These are phyloP conservation scores for Lutraria rhynchaena DNA, from an alignment of 1,140 invertebrate genomes.

Conservation along the genomic window DNA sequence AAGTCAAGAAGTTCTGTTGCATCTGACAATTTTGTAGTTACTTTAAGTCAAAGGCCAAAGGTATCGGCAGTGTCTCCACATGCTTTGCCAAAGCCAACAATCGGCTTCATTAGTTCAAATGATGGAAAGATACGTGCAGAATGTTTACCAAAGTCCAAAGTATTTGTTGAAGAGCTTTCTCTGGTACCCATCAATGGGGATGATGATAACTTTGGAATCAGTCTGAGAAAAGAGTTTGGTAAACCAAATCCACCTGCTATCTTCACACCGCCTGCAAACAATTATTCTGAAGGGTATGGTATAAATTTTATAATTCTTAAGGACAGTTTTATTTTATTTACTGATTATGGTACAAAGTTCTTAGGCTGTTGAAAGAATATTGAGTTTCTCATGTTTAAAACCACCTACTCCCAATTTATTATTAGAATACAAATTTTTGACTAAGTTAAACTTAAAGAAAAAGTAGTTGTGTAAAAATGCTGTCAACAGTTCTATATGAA, in stretches of 20 bases:
- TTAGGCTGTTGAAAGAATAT: too few relatives aligned
- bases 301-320: not conserved
- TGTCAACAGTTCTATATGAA: too few relatives aligned
- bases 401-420: too few relatives aligned
- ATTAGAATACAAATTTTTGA: too few relatives aligned
- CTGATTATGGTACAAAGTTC: too few relatives aligned
- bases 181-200: not conserved
- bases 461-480: too few relatives aligned
- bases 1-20: too few relatives aligned
- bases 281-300: not conserved
- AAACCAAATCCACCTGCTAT: not conserved
- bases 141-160: not conserved
- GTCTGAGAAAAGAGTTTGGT: not conserved
- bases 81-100: slow-evolving; percentile 11
- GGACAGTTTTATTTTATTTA: not conserved
- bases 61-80: not conserved
- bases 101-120: not conserved
- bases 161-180: not conserved
- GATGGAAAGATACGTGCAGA: not conserved
- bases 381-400: too few relatives aligned
- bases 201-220: slow-evolving; percentile 8
- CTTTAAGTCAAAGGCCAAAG: too few relatives aligned
- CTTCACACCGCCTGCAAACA: too few relatives aligned
- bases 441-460: too few relatives aligned
- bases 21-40: too few relatives aligned